phyloP scores from a whole-genome alignment of 2,888 invertebrate species.

The Drosophila meridionalis region DNA sequence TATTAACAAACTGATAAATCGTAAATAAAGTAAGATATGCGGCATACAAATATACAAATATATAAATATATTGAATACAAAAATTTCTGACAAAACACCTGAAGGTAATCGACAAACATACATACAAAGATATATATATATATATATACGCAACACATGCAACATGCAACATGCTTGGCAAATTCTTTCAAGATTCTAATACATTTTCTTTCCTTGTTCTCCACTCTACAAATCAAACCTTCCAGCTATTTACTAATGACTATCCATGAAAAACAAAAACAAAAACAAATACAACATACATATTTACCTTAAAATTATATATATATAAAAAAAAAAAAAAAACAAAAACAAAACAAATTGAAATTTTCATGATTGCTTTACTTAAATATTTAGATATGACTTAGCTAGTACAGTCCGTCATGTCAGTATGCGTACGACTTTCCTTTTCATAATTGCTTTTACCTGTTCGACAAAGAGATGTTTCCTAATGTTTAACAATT shows the following conservation, averaged over 20 bases:
- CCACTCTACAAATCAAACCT: slow-evolving; percentile 52
- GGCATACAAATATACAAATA: slow-evolving; percentile 12
- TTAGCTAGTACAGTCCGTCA: slow-evolving; percentile 10
- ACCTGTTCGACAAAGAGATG: slow-evolving; percentile 47
- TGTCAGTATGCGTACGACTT: slow-evolving; percentile 25
- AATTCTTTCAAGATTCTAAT: slow-evolving; percentile 28
- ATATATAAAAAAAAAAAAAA: background rate
- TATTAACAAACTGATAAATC: background rate
- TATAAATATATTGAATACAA: background rate
- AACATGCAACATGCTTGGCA: slow-evolving; percentile 27
- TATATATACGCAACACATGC: slow-evolving; percentile 5
- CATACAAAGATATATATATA: background rate
- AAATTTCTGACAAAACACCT: slow-evolving; percentile 5
- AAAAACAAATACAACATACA: slow-evolving; percentile 12
- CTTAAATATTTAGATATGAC: slow-evolving; percentile 23
- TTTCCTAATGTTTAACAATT: slow-evolving; percentile 74
- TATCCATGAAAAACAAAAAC: slow-evolving; percentile 22
- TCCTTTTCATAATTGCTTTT: slow-evolving; percentile 55
- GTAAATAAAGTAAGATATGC: slow-evolving; percentile 2
- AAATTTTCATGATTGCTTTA: slow-evolving; percentile 33
- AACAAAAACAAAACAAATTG: background rate
- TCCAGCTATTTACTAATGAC: slow-evolving; percentile 49
- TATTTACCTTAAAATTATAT: slow-evolving; percentile 23
- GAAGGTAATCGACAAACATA: background rate
- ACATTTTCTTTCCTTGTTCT: slow-evolving; percentile 28